Percentiles rank a stretch among this genome's conserved stretches.
phyloP scores from a whole-genome alignment of 2,113 vertebrate species.

The Shinisaurus crocodilurus region DNA sequence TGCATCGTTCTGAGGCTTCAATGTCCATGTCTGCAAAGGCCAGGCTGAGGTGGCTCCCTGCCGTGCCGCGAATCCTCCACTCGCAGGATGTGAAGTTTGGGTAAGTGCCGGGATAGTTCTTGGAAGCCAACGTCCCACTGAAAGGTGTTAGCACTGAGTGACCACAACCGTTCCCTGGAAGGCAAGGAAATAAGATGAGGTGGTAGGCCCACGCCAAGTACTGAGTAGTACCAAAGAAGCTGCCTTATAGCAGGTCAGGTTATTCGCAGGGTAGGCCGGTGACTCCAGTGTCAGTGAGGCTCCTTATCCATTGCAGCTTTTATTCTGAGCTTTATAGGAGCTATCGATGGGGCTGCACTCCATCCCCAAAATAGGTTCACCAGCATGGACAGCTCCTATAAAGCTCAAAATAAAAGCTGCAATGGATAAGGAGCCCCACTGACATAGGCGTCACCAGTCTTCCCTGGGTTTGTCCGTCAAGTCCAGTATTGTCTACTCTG shows the following conservation, averaged over 20 bases:
- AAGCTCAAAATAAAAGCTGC: too few relatives aligned
- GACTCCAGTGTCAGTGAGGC: too few relatives aligned
- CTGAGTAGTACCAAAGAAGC: neutral
- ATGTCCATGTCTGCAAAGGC: slow-evolving; percentile 86
- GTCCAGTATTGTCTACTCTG: neutral
- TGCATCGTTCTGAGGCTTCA: slow-evolving; percentile 79
- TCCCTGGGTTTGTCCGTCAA: neutral
- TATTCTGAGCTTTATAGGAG: too few relatives aligned
- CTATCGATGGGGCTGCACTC: too few relatives aligned
- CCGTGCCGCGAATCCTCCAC: slow-evolving; percentile 77
- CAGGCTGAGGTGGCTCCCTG: slow-evolving; percentile 76
- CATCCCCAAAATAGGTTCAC: too few relatives aligned
- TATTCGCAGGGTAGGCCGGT: too few relatives aligned
- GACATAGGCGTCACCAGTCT: too few relatives aligned
- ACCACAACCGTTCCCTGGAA: slow-evolving; percentile 86
- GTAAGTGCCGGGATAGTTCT: slow-evolving; percentile 87
- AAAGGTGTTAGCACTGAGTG: slow-evolving; percentile 78
- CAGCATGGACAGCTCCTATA: too few relatives aligned
- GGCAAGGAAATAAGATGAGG: neutral
- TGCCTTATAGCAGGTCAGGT: neutral
- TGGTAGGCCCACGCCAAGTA: too few relatives aligned
- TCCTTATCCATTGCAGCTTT: too few relatives aligned
- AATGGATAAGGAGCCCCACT: too few relatives aligned
- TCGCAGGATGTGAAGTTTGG: slow-evolving; percentile 82
- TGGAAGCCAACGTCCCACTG: slow-evolving; percentile 86